These are phyloP conservation scores for Sebastes hubbsi DNA, from an alignment of 2,797 vertebrate genomes.

Conservation along the genomic window DNA sequence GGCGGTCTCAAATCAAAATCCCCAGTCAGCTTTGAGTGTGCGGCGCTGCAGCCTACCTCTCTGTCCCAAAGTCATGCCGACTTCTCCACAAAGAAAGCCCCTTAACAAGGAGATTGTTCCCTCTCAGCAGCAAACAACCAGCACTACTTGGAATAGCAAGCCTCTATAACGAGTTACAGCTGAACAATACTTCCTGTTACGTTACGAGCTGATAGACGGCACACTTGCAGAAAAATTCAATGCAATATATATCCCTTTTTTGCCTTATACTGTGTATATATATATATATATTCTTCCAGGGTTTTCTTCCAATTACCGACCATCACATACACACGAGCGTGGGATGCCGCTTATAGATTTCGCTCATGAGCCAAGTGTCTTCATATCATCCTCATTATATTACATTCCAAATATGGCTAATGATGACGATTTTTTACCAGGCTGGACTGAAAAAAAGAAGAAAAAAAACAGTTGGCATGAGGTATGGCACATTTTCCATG, in stretches of 20 bases:
- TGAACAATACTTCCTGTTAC: not conserved
- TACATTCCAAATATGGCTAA: constrained; percentile 19
- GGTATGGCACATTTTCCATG: not conserved
- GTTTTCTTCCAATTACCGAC: constrained; percentile 15
- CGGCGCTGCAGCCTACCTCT: not conserved
- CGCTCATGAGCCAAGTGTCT: not conserved
- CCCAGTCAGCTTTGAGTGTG: not conserved
- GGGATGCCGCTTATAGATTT: constrained; percentile 19
- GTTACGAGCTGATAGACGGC: not conserved
- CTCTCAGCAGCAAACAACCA: not conserved
- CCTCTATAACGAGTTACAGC: not conserved
- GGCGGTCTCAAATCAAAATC: constrained; percentile 13
- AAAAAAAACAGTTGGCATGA: not conserved
- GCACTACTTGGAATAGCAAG: constrained; percentile 13
- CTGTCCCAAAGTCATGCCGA: constrained; percentile 2
- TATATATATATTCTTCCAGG: not conserved
- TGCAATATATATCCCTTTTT: too few species aligned
- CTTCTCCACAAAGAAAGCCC: not conserved
- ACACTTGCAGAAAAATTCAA: not conserved
- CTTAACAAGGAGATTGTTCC: not conserved
- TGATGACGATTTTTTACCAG: constrained; percentile 11
- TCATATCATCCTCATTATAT: constrained; percentile 7
- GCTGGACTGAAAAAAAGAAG: not conserved
- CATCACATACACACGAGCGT: not conserved
- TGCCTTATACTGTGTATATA: not conserved